These are phyloP conservation scores for Stylophora pistillata DNA, from an alignment of 64 coral and sea anemone species.

Conservation along the genomic window DNA sequence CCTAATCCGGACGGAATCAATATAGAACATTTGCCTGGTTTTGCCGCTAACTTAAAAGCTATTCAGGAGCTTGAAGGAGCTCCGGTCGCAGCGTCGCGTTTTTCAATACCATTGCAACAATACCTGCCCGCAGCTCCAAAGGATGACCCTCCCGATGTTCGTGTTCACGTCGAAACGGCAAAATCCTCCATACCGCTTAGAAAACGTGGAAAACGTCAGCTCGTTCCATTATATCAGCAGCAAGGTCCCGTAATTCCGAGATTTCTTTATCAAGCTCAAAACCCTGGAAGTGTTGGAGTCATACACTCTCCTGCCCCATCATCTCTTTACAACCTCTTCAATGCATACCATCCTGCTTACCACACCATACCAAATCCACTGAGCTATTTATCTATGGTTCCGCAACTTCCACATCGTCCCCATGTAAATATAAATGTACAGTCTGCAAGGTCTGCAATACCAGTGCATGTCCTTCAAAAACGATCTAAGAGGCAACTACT, in stretches of 20 bases:
- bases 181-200: slow-evolving; percentile 67
- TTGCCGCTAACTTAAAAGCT: not conserved
- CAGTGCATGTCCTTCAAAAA: not conserved
- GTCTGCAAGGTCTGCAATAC: slow-evolving; percentile 73
- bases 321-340: slow-evolving; percentile 16
- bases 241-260: slow-evolving; percentile 8
- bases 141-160: slow-evolving; percentile 61
- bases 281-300: not conserved
- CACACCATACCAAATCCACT: not conserved
- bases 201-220: slow-evolving; percentile 57
- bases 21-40: slow-evolving; percentile 7
- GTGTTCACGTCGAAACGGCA: slow-evolving; percentile 87
- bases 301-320: not conserved
- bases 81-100: not conserved
- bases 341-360: not conserved
- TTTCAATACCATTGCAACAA: not conserved
- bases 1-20: not conserved
- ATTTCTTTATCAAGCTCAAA: slow-evolving; percentile 26
- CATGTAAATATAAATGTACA: slow-evolving; percentile 93
- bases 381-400: not conserved
- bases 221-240: slow-evolving; percentile 55
- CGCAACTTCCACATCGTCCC: slow-evolving; percentile 32
- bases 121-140: slow-evolving; percentile 38
- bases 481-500: slow-evolving; percentile 50
- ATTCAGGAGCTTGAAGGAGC: not conserved